Conservation (phyloP, 2,888 invertebrate species). For the Lobophora halterata region DNA sequence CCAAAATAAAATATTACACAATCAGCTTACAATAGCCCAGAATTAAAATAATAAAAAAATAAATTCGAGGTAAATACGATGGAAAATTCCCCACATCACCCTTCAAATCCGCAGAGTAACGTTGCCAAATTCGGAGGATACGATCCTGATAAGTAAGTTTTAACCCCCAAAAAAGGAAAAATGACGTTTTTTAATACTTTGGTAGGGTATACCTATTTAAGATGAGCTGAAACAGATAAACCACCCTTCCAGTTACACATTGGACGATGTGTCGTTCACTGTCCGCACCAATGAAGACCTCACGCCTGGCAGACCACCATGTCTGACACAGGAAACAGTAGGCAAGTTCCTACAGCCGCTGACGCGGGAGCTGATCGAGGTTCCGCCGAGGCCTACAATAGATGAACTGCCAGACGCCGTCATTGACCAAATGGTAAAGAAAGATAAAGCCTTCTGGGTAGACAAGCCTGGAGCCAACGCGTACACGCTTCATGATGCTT, state of each 20-base stretch:
- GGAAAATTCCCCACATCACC: constrained; percentile 41
- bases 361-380: constrained; percentile 54
- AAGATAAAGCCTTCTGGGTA: constrained; percentile 78
- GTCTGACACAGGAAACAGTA: constrained; percentile 70
- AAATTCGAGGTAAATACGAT: no score
- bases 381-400: constrained; percentile 61
- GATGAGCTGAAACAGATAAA: no score
- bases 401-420: constrained; percentile 69
- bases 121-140: constrained; percentile 59
- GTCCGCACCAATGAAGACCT: constrained; percentile 59
- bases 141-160: constrained; percentile 55
- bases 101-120: constrained; percentile 56
- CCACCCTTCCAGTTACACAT: constrained; percentile 51
- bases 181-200: background rate
- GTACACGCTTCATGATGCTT: constrained; percentile 73
- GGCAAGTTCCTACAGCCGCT: constrained; percentile 71
- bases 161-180: background rate
- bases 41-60: no score
- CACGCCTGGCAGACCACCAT: constrained; percentile 63
- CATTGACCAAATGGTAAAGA: constrained; percentile 69
- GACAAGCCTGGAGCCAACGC: constrained; percentile 78
- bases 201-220: constrained; percentile 1
- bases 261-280: constrained; percentile 46
- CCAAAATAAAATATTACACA: no score
- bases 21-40: no score